Evolutionary conservation across 2,113 vertebrate genomes (phyloP).

Genomic region (Platichthys flesus): DNA sequence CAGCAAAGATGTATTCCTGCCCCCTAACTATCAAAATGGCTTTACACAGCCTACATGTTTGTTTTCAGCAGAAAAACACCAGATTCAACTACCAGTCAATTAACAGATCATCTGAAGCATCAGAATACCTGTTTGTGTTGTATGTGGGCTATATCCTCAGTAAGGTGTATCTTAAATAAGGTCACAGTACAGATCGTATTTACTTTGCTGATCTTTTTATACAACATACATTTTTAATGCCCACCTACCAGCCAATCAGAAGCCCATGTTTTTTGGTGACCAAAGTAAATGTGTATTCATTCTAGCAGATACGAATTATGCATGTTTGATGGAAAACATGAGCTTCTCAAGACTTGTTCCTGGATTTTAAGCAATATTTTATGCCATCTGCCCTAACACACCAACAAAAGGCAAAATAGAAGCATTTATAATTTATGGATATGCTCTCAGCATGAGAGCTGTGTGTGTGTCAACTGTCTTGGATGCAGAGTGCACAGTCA

Average conservation of each 20-base stretch:
- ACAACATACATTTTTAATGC: not conserved
- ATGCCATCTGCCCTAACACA: conserved; percentile 28
- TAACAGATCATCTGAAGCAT: no score
- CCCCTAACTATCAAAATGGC: no score
- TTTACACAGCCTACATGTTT: no score
- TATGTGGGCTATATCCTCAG: not conserved
- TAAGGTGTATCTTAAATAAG: not conserved
- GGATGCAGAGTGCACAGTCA: not conserved
- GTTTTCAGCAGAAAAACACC: no score
- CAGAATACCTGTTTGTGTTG: not conserved
- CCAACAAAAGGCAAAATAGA: conserved; percentile 36
- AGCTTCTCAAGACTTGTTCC: conserved; percentile 19
- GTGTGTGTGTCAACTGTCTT: conserved; percentile 16
- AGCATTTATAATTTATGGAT: conserved; percentile 33
- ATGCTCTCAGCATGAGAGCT: conserved; percentile 27
- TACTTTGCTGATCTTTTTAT: not conserved
- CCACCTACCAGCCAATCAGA: not conserved
- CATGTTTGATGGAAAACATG: conserved; percentile 20
- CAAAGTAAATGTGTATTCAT: not conserved
- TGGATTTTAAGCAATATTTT: conserved; percentile 16
- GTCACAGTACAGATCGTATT: not conserved
- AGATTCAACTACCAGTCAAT: not conserved
- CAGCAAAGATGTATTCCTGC: no score
- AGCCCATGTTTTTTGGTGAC: not conserved
- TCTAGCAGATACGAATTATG: not conserved